Conservation (phyloP, 2,888 invertebrate species). For the Noctua janthe region DNA sequence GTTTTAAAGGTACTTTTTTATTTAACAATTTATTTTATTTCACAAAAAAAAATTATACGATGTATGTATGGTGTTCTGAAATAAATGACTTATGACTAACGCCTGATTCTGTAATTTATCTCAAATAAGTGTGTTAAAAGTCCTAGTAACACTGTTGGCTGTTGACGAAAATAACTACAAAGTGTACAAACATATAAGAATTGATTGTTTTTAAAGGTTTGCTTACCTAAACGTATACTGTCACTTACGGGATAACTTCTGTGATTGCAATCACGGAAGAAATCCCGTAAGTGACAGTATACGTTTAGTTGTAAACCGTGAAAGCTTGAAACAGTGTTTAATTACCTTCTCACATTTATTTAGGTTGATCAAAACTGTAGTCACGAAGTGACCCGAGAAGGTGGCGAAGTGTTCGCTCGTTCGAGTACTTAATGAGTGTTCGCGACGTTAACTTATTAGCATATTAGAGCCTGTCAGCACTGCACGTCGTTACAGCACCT, state of each 20-base stretch:
- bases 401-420: constrained; percentile 34
- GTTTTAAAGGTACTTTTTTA: no score
- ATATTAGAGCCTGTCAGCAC: constrained; percentile 36
- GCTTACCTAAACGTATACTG: not conserved
- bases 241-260: no score
- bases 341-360: not conserved
- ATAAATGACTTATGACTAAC: no score
- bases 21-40: no score
- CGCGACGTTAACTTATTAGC: constrained; percentile 53
- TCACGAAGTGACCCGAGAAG: constrained; percentile 7
- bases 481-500: constrained; percentile 15
- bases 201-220: not conserved
- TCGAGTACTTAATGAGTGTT: constrained; percentile 31
- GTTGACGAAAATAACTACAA: not conserved
- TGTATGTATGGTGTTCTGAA: no score
- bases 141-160: not conserved
- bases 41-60: no score
- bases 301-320: no score
- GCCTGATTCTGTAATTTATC: no score
- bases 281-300: no score
- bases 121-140: no score
- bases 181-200: not conserved
- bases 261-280: no score
- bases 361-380: constrained; percentile 25
- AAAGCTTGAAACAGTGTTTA: no score